phyloP scores from a whole-genome alignment of 2,113 vertebrate species.

The Scartelaos histophorus region DNA sequence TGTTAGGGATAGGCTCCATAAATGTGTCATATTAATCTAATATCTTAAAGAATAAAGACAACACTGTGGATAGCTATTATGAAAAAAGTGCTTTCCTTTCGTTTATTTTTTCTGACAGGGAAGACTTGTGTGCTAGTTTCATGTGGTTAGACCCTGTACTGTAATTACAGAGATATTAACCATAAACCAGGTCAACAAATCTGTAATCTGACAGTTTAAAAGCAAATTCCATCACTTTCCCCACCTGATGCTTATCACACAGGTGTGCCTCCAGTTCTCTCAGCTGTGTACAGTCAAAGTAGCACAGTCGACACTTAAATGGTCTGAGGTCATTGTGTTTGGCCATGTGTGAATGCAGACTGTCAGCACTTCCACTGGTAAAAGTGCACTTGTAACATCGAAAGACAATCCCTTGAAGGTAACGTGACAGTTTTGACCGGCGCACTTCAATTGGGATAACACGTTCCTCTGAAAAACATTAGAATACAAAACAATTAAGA shows the following conservation, averaged over 20 bases:
- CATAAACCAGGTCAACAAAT: too few species aligned
- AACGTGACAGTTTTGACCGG: conserved; percentile 58
- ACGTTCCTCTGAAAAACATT: conserved; percentile 52
- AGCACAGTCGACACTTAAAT: conserved; percentile 68
- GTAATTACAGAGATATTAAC: too few species aligned
- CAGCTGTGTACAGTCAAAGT: conserved; percentile 63
- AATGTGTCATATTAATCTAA: too few species aligned
- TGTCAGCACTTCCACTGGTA: conserved; percentile 43
- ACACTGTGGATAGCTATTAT: too few species aligned
- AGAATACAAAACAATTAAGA: background rate
- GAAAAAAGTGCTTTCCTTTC: too few species aligned
- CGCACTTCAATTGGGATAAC: conserved; percentile 61
- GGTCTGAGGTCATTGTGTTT: conserved; percentile 55
- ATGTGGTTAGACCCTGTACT: too few species aligned
- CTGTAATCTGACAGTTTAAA: too few species aligned
- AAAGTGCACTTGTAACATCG: conserved; percentile 70
- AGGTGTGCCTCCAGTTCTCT: conserved; percentile 63
- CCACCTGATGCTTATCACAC: conserved; percentile 70
- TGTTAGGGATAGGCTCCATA: too few species aligned
- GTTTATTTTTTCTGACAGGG: too few species aligned
- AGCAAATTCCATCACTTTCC: background rate
- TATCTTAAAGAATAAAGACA: too few species aligned
- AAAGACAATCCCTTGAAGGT: conserved; percentile 58
- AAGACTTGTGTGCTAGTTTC: too few species aligned
- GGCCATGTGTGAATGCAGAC: conserved; percentile 44